A percentile compares a stretch with the other conserved stretches of the same genome.
Conservation (phyloP, 2,797 vertebrate genomes). For the Rhabdomys pumilio region DNA sequence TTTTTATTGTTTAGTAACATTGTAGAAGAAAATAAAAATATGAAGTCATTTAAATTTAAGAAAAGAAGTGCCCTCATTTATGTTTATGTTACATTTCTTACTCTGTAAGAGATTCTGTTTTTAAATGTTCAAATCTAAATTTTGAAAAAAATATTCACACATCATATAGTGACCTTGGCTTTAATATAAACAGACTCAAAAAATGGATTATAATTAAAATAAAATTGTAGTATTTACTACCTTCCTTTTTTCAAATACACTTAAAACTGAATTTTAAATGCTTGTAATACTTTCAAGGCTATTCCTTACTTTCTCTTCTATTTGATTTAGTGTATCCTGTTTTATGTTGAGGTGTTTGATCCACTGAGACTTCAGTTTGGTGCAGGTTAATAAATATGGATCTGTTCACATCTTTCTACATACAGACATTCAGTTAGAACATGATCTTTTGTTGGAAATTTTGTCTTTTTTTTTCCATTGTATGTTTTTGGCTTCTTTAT, state of each 20-base stretch:
- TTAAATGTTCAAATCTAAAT: conserved; percentile 8
- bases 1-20: conserved; percentile 45
- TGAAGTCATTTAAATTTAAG: not conserved
- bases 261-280: not conserved
- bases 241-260: not conserved
- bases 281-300: not conserved
- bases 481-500: not conserved
- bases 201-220: not conserved
- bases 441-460: not conserved
- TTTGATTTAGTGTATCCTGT: not conserved
- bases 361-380: not conserved
- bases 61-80: not conserved
- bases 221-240: not conserved
- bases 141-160: not conserved
- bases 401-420: not conserved
- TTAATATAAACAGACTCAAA: not conserved
- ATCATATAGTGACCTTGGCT: not conserved
- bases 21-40: not conserved
- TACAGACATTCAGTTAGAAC: not conserved
- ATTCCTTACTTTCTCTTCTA: not conserved
- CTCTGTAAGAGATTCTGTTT: not conserved
- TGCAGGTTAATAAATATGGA: not conserved
- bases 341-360: not conserved
- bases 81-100: not conserved
- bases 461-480: not conserved